Evolutionary conservation across 2,888 invertebrate species (phyloP).

Genomic region (Leucozona laternaria): DNA sequence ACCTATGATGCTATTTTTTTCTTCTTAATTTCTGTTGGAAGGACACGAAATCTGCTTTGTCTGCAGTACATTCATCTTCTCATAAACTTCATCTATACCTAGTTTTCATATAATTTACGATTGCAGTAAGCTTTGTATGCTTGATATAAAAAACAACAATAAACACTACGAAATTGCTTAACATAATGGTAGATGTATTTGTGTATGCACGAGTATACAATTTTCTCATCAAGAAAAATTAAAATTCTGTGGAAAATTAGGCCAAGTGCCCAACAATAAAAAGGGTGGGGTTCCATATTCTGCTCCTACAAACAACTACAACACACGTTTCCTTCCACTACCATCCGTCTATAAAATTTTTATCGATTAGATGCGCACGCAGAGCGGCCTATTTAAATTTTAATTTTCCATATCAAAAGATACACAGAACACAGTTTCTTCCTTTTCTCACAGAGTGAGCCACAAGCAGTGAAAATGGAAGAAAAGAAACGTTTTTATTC

Average conservation of each 20-base stretch:
- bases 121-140: constrained; percentile 52
- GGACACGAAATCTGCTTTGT: neutral
- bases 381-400: constrained; percentile 71
- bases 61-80: constrained; percentile 29
- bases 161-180: constrained; percentile 16
- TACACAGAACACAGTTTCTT: constrained; percentile 40
- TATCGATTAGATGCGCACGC: constrained; percentile 77
- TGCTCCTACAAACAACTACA: constrained; percentile 33
- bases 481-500: constrained; percentile 29
- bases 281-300: constrained; percentile 67
- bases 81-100: constrained; percentile 39
- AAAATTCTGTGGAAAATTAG: constrained; percentile 64
- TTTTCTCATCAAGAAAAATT: constrained; percentile 59
- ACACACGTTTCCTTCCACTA: constrained; percentile 22
- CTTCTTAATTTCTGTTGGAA: neutral
- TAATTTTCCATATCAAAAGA: constrained; percentile 60
- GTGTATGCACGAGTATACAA: neutral
- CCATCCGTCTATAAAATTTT: constrained; percentile 60
- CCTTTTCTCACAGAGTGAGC: neutral
- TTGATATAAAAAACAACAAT: constrained; percentile 1
- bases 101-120: constrained; percentile 47
- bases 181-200: constrained; percentile 8
- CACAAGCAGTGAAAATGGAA: constrained; percentile 36
- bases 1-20: neutral
- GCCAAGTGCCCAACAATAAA: constrained; percentile 67